Evolutionary conservation across 1,140 invertebrate genomes (phyloP).

Genomic region (Lethocerus indicus): DNA sequence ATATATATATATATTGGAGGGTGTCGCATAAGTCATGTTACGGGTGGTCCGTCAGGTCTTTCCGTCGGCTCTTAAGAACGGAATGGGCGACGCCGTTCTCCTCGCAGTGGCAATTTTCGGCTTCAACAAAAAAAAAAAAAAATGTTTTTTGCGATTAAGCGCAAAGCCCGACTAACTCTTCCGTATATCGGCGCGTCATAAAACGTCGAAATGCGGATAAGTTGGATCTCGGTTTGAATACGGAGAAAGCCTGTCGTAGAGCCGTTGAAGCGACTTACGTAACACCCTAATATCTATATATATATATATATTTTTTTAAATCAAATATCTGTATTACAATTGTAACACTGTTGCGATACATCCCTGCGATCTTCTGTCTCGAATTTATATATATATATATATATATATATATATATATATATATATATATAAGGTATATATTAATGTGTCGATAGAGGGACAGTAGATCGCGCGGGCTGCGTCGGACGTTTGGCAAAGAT

Average conservation of each 20-base stretch:
- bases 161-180: no score
- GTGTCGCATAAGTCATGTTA: background rate
- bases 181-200: no score
- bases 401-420: background rate
- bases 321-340: no score
- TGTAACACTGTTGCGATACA: background rate
- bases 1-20: background rate
- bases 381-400: background rate
- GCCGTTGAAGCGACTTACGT: no score
- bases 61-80: background rate
- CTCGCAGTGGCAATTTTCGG: background rate
- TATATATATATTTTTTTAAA: no score
- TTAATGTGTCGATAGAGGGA: background rate
- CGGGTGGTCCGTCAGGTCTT: background rate
- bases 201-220: no score
- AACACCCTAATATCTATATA: no score
- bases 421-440: background rate
- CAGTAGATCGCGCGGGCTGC: background rate
- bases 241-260: no score
- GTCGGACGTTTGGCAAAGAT: no score
- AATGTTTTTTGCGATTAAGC: no score
- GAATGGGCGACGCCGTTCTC: background rate
- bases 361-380: background rate
- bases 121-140: no score
- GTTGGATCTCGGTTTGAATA: no score